These are phyloP conservation scores for Caenorhabditis panamensis DNA, from an alignment of 2,888 invertebrate genomes.

Conservation along the genomic window DNA sequence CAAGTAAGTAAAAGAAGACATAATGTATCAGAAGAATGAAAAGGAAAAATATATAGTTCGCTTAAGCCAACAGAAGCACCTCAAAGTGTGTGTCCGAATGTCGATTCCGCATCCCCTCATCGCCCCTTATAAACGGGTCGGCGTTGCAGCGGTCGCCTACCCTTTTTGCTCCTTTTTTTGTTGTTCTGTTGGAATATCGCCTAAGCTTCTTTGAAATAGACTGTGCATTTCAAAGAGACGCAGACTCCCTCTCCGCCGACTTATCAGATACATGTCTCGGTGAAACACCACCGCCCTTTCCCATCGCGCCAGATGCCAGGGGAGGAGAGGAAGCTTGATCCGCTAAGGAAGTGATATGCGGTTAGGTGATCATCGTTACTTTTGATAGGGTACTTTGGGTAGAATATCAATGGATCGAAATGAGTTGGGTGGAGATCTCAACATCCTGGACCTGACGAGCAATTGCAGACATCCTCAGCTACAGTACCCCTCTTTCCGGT, in stretches of 20 bases:
- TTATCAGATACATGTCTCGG: constrained; percentile 60
- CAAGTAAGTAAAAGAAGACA: constrained; percentile 2
- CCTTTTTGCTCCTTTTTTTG: constrained; percentile 61
- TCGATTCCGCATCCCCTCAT: constrained; percentile 15
- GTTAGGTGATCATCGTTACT: not conserved
- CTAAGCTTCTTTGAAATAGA: constrained; percentile 40
- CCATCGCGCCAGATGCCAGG: constrained; percentile 21
- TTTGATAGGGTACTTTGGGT: not conserved
- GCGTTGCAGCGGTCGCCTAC: constrained; percentile 55
- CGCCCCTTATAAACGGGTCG: constrained; percentile 52
- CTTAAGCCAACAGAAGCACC: not conserved
- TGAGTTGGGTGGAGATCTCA: too few species aligned
- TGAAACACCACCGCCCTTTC: constrained; percentile 57
- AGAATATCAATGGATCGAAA: too few species aligned
- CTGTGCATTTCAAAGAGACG: constrained; percentile 25
- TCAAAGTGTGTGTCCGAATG: constrained; percentile 19
- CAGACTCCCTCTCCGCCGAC: constrained; percentile 23
- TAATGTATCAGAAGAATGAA: constrained; percentile 2
- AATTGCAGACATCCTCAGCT: not conserved
- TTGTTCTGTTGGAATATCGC: constrained; percentile 57
- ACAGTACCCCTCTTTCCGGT: too few species aligned
- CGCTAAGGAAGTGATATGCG: constrained; percentile 5
- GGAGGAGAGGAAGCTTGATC: constrained; percentile 51
- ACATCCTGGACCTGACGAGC: not conserved
- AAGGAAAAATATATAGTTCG: not conserved